These are phyloP conservation scores for Tragopan temminckii DNA, from an alignment of 2,797 vertebrate species.

Conservation along the genomic window DNA sequence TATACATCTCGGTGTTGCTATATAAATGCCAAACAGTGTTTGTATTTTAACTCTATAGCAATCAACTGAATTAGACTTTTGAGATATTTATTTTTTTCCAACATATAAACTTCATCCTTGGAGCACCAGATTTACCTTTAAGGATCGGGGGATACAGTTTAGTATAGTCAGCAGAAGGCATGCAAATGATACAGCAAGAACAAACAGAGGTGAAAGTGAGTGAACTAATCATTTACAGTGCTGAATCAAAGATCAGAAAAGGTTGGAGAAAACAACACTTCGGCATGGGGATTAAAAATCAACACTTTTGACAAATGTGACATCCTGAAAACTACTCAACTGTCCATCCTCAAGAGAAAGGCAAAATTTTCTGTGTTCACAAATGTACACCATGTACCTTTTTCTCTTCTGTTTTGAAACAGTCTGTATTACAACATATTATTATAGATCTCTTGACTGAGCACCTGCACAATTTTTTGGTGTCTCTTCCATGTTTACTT, in stretches of 20 bases:
- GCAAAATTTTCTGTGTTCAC: not conserved
- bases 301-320: rapidly evolving
- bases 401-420: not conserved
- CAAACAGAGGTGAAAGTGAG: slow-evolving; percentile 24
- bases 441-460: not conserved
- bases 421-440: not conserved
- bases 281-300: rapidly evolving
- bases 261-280: rapidly evolving
- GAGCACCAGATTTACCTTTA: not conserved
- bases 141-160: not conserved
- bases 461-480: not conserved
- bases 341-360: not conserved
- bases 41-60: not conserved
- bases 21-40: not conserved
- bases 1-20: not conserved
- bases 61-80: not conserved
- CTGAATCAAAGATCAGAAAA: not conserved
- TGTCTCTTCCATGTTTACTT: not conserved
- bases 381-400: not conserved
- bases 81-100: not conserved
- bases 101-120: not conserved
- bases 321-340: not conserved
- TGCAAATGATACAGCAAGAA: slow-evolving; percentile 9
- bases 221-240: not conserved
- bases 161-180: slow-evolving; percentile 13